Evolutionary conservation across 1,140 invertebrate genomes (phyloP), one percentile per base, ranked within the genome.

Genomic region (Pygmarrhopalites habei): DNA sequence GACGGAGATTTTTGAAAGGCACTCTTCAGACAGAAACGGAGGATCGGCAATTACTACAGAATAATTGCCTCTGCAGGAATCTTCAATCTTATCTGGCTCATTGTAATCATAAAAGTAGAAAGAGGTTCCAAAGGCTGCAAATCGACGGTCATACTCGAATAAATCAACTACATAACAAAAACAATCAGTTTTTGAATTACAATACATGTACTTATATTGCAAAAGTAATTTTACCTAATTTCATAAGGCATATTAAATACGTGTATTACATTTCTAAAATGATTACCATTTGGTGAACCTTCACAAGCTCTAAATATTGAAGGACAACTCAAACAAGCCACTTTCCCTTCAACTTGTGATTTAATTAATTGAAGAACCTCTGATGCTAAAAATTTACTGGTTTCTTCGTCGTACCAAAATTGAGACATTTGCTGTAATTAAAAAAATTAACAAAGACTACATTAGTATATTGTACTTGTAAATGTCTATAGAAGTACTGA

Each of bases 1-100:
- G 43, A 82, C 74, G 0, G 89, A 82, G 26, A 84, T 87, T 79
- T 95, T 95, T 2, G 82, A 82, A 19, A 96, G 79, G 78, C 95
- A 98, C 77, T 97, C 93, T 69, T 92, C 86, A 0, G 91, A 89
- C 5, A 98, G 77, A 77, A 95, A 97, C 14, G 95, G 95, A 14
- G 95, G 94, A 80, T 98, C 94, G 0, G 87, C 90, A 58, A 97
- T 80, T 2, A 98, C 86, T 19, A 97, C 71, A 75, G 95, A 89
- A 78, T 88, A 97, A 25, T 75, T 74, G 47, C 79, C 76, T 17
- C 77, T 66, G 29, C 84, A 77, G 0, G 86, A 79, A 61, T 75
- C 66, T 0, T 88, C 82, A 15, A 96, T 72, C 52, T 85, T 79
- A 39, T 86, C 75, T 4, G 92, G 92, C 17, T 78, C 75, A 64